These are phyloP conservation scores for Elmis aenea DNA, from an alignment of 2,888 invertebrate genomes.

Conservation along the genomic window DNA sequence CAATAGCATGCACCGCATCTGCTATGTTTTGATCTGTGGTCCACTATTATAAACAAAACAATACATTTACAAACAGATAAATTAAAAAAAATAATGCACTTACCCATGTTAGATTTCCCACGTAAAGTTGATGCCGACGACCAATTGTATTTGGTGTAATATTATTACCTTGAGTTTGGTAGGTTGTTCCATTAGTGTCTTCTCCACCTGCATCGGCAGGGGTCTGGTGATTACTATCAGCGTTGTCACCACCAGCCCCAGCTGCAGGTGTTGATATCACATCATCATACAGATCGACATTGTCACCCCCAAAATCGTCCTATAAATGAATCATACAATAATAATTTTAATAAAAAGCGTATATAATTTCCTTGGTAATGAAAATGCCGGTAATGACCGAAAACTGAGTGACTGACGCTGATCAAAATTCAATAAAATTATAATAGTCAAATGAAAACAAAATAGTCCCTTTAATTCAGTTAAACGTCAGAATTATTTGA, in stretches of 20 bases:
- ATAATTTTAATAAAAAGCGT: conserved; percentile 4
- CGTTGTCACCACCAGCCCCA: conserved; percentile 55
- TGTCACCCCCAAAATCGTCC: conserved; percentile 81
- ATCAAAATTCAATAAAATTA: conserved; percentile 3
- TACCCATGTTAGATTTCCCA: conserved; percentile 99
- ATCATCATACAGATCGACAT: conserved; percentile 93
- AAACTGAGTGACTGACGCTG: conserved; percentile 1
- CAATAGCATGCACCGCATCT: conserved; percentile 81
- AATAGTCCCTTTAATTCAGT: no score
- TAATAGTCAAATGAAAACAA: conserved; percentile 3
- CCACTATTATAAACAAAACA: conserved; percentile 63
- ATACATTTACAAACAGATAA: neutral
- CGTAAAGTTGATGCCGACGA: conserved; percentile 86
- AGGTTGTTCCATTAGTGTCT: conserved; percentile 67
- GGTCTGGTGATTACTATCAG: conserved; percentile 55
- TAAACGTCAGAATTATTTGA: no score
- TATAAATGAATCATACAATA: conserved; percentile 44
- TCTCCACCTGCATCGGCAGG: conserved; percentile 52
- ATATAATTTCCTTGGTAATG: conserved; percentile 1
- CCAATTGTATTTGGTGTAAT: conserved; percentile 65
- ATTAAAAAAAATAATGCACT: conserved; percentile 42
- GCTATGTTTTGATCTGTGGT: conserved; percentile 95
- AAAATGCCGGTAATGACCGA: conserved; percentile 10
- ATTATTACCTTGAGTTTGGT: conserved; percentile 66
- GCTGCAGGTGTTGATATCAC: conserved; percentile 77